These are phyloP conservation scores for Drosophila aff. DNA, from an alignment of 1,140 invertebrate species.

Conservation along the genomic window DNA sequence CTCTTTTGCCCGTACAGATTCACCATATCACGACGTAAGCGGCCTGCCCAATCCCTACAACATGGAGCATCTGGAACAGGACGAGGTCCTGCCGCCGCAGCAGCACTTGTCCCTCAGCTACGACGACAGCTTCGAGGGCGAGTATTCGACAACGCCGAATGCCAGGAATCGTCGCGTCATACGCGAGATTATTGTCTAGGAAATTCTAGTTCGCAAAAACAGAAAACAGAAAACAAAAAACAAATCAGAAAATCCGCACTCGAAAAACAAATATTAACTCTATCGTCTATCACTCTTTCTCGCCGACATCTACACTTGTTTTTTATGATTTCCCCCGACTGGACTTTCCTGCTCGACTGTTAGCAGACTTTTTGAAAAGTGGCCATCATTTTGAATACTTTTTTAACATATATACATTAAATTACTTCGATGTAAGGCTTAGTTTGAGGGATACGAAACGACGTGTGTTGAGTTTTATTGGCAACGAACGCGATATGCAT, in stretches of 20 bases:
- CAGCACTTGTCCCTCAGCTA: conserved; percentile 94
- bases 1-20: conserved; percentile 88
- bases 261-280: conserved; percentile 28
- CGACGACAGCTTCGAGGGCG: conserved; percentile 96
- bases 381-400: conserved; percentile 62
- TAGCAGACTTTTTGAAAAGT: conserved; percentile 57
- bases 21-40: conserved; percentile 96
- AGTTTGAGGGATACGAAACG: conserved; percentile 52
- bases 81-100: conserved; percentile 90
- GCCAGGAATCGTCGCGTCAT: conserved; percentile 95
- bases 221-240: not conserved
- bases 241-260: conserved; percentile 35
- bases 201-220: conserved; percentile 20
- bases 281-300: conserved; percentile 6
- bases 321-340: not conserved
- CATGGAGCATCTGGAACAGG: conserved; percentile 91
- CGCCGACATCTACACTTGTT: conserved; percentile 3
- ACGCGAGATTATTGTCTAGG: conserved; percentile 96
- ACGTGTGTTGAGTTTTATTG: conserved; percentile 81
- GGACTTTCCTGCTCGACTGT: conserved; percentile 25
- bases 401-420: conserved; percentile 41
- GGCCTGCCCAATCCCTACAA: conserved; percentile 94
- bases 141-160: conserved; percentile 96
- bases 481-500: conserved; percentile 66
- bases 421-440: conserved; percentile 67